Base-by-base conservation (phyloP, 1,140 invertebrate genomes). In the Caenorhabditis tropicalis region DNA sequence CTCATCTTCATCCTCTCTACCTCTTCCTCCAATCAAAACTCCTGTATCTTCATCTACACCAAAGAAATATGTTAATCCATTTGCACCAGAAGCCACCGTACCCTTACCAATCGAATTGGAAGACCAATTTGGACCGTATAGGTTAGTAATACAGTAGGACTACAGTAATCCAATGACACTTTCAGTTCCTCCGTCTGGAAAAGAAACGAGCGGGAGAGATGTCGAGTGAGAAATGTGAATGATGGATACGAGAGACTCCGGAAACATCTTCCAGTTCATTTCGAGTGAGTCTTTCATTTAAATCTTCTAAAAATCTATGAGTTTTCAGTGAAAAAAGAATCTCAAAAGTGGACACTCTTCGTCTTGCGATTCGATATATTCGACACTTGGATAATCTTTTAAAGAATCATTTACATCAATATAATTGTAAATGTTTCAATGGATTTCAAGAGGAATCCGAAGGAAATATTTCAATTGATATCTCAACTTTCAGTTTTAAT, bases 171-270 rank as follows among this genome's bases (percentile, higher is more conserved):
- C 31, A 16, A 39, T 24, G n/a, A 5, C 15, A 33, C 19, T 39
- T 82, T 85, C 24, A 88, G 89, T 7, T 91, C 89, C 5, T 92
- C 92, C 10, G 91, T 92, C 24, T 88, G 91, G 84, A 89, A 90
- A 43, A 88, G 92, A 16, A 92, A 92, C 86, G 92, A 92, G 84
- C 88, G 92, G 10, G 92, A 92, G 85, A 80, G 92, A 31, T 88
- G 91, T 79, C 88, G 92, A 92, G 95, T 96, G 12, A 93, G 94
- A 48, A 95, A 95, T 84, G 94, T 98, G 58, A 95, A 96, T 89
- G 94, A 95, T 86, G 95, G 94, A 85, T 94, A 97, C 85, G 95
- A 96, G 87, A 92, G 93, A 82, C 93, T 98, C 53, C 94, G 96
- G 82, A 93, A 94, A 58, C 94, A 95, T 91, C 92, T 98, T 19